Base-by-base conservation (phyloP, 92 coral and sea anemone species). In the Hydrozoanthus gracilis region DNA sequence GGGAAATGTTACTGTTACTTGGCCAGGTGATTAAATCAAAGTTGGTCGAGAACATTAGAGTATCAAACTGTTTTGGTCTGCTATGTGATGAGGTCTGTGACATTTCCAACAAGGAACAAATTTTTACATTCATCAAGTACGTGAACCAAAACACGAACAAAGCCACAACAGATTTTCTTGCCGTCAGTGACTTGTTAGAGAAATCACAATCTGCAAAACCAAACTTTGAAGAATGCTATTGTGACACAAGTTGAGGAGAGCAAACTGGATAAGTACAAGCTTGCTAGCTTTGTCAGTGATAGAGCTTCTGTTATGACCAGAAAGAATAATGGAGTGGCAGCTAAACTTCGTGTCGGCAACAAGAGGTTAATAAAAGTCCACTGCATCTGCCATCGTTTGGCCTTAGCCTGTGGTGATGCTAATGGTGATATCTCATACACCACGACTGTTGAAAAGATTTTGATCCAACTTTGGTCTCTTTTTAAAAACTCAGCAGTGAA, bases 1-100 rank as follows among this genome's bases (percentile, higher is more conserved):
- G 91, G 72, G 92, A 93, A 75, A 93, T 93, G 94, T 89, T 91
- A 46, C 79, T 93, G 9, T 90, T 91, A 1, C 82, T 93, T 10
- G 89, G 93, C 2, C 65, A 78, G 14, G 89, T 87, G 13, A 52
- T 91, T 14, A 85, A 90, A 66, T 83, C 11, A 8, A 74, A 80
- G 50, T 10, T 86, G 6, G 71, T 77, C 8, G 61, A 84, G 5
- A 71, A 89, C 20, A 50, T 84, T 9, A 51, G 69, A 18, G 51
- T 49, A 61, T 92, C 86, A 12, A 94, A 72, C 77, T 51, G 88
- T 72, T 92, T 83, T 87, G 92, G 93, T 4, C 69, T 89, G 13
- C 88, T 94, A 4, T 35, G 79, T n/a, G 93, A 94, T 78, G 95
- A 94, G 80, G 97, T 87, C 12, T 70, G 91, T 76, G 86, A 89